phyloP scores from a whole-genome alignment of 2,888 invertebrate species.

The Sylvicola fuscatus region DNA sequence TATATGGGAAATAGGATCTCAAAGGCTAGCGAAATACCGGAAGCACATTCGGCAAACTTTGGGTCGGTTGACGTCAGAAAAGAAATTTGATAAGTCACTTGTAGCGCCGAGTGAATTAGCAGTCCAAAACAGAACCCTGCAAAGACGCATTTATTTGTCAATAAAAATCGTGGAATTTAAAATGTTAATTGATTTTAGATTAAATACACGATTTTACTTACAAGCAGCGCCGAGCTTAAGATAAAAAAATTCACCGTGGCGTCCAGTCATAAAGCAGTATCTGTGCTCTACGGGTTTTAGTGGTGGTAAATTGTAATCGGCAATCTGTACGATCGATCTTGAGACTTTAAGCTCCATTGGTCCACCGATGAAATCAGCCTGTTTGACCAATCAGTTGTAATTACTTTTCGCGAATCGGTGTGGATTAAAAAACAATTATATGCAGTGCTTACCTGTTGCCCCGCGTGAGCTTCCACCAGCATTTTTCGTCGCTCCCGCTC shows the following conservation, averaged over 20 bases:
- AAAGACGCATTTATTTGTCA: slow-evolving; percentile 7
- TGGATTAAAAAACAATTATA: not conserved
- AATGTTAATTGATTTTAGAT: too few relatives aligned
- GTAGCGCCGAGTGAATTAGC: slow-evolving; percentile 49
- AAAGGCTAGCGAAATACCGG: slow-evolving; percentile 34
- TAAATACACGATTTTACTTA: slow-evolving; percentile 15
- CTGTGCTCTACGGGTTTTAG: slow-evolving; percentile 29
- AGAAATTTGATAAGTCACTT: slow-evolving; percentile 45
- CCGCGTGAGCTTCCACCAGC: slow-evolving; percentile 23
- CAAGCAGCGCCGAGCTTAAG: slow-evolving; percentile 53
- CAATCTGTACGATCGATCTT: slow-evolving; percentile 20
- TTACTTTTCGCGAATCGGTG: too few relatives aligned
- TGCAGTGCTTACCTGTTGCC: slow-evolving; percentile 13
- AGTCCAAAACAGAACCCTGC: slow-evolving; percentile 60
- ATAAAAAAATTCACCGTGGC: slow-evolving; percentile 53
- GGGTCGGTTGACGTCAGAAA: slow-evolving; percentile 31
- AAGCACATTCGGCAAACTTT: slow-evolving; percentile 37
- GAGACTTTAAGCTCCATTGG: slow-evolving; percentile 10
- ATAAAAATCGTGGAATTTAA: too few relatives aligned
- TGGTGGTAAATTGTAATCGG: slow-evolving; percentile 14
- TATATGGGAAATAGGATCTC: slow-evolving; percentile 51
- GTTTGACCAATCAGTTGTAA: slow-evolving; percentile 1
- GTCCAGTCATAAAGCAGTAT: slow-evolving; percentile 43
- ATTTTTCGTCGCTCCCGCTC: slow-evolving; percentile 24
- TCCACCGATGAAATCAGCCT: slow-evolving; percentile 4